A percentile compares a stretch with the other conserved stretches of the same genome.
Conservation (phyloP, 2,888 invertebrate genomes). For the Chaetoderma sp. region DNA sequence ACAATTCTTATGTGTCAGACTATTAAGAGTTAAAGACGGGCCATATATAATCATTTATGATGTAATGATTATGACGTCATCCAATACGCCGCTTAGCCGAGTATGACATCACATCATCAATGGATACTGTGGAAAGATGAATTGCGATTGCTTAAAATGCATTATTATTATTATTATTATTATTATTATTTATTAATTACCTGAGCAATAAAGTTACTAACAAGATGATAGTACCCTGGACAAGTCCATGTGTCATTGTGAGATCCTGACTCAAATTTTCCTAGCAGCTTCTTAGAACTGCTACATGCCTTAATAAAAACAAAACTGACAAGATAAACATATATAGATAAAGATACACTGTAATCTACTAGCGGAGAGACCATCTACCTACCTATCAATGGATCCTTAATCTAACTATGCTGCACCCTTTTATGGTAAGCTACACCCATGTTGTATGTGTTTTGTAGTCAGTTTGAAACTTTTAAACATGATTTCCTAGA, state of each 20-base stretch:
- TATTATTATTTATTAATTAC: no score
- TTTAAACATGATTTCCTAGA: no score
- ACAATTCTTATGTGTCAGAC: no score
- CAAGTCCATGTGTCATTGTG: constrained; percentile 97
- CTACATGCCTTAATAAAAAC: constrained; percentile 74
- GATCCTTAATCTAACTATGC: neutral
- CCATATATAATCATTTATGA: no score
- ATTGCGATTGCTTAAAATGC: no score
- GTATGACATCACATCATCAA: no score
- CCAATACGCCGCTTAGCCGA: no score
- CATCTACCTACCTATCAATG: neutral
- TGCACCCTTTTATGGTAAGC: neutral
- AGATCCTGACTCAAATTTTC: constrained; percentile 84
- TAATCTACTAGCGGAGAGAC: neutral
- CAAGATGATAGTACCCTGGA: constrained; percentile 77
- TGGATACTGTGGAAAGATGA: no score
- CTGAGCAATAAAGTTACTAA: constrained; percentile 69
- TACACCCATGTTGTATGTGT: neutral
- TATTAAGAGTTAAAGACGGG: no score
- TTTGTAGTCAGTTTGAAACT: neutral
- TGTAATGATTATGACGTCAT: no score
- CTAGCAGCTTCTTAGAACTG: constrained; percentile 81
- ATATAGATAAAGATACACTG: neutral
- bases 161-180: no score
- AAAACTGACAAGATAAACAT: neutral